Evolutionary conservation across 2,888 invertebrate genomes (phyloP).

Genomic region (Oeneis ivallda): DNA sequence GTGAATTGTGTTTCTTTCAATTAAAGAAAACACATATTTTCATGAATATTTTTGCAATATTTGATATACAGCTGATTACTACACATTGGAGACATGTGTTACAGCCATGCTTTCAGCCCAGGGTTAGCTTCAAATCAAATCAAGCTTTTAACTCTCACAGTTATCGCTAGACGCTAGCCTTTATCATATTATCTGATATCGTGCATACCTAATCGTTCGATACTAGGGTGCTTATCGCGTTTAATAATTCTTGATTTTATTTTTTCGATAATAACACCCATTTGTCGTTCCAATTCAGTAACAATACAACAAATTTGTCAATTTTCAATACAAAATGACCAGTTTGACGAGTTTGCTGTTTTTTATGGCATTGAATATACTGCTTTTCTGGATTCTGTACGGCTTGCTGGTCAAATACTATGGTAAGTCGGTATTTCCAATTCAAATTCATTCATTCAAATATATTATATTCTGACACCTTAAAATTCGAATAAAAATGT

Average conservation of each 20-base stretch:
- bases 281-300: slow-evolving; percentile 40
- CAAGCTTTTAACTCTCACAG: slow-evolving; percentile 1
- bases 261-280: slow-evolving; percentile 41
- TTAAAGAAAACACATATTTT: too few species aligned
- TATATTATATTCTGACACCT: too few species aligned
- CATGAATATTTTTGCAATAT: too few species aligned
- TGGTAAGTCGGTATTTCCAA: slow-evolving; percentile 53
- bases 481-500: too few species aligned
- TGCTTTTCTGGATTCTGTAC: slow-evolving; percentile 61
- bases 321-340: slow-evolving; percentile 44
- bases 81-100: too few species aligned
- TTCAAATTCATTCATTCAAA: too few species aligned
- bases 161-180: background rate
- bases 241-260: slow-evolving; percentile 33
- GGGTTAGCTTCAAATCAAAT: background rate
- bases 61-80: too few species aligned
- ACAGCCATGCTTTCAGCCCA: too few species aligned
- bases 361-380: slow-evolving; percentile 58
- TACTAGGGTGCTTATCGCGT: slow-evolving; percentile 27
- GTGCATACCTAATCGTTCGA: slow-evolving; percentile 26
- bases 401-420: slow-evolving; percentile 54
- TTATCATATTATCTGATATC: slow-evolving; percentile 21
- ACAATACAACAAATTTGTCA: slow-evolving; percentile 29
- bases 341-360: slow-evolving; percentile 51
- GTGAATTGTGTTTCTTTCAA: too few species aligned